Base-by-base conservation (phyloP, 2,113 vertebrate species). In the Columbina picui region DNA sequence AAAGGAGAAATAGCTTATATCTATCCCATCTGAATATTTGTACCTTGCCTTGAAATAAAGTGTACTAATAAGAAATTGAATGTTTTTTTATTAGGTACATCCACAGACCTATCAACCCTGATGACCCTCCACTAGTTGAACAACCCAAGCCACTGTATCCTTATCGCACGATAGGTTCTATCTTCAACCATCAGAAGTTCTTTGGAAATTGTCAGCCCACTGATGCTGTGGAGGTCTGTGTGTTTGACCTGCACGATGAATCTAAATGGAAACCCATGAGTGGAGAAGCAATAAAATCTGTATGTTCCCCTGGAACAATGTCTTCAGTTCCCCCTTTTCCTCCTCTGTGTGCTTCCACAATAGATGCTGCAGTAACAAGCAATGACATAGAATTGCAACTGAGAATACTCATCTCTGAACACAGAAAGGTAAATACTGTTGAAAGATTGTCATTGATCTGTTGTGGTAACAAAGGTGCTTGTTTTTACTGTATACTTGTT, bases 181-280 rank as follows among this genome's bases (percentile, higher is more conserved):
- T 99, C 95, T 99, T 99, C 97, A 99, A 99, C 97, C 99, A 99
- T 90, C 98, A 98, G 8, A 98, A 95, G 85, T 99, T 99, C 96
- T 89, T 99, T 55, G 99, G 98, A 50, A 99, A 99, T 87, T 99
- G 99, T 89, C 99, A 99, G 91, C 98, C 99, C 12, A 98, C 99
- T 16, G 99, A 99, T 6, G 98, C 98, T 1, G 99, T 99, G 84
- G 99, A 99, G 90, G 81, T 98, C 29, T 99, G 99, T 88, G 90
- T 98, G 63, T 99, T 99, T 98, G 99, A 99, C 96, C 97, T 99
- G 71, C 97, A 98, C 64, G 98, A 99, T 96, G 98, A 98, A 89
- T 99, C 99, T 32, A 98, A 97, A 75, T 99, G 99, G 99, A 99
- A 99, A 94, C 98, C 99, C 22, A 99, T 99, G 99, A 99, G 99